Evolutionary conservation across 2,888 invertebrate species (phyloP), one percentile per base, ranked within the genome.

Genomic region (Sminthurides aquaticus): DNA sequence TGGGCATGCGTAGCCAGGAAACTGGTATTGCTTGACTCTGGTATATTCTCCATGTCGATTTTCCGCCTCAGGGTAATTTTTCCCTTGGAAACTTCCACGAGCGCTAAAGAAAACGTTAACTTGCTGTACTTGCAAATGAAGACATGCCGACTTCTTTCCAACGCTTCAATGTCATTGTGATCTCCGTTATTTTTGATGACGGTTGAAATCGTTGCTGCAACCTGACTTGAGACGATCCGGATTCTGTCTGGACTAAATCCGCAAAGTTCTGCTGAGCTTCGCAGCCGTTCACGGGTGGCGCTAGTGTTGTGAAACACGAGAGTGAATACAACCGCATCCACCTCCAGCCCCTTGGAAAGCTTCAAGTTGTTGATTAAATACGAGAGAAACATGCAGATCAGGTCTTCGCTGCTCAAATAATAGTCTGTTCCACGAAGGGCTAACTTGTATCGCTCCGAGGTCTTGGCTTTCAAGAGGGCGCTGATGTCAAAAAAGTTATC

Each of bases 41-140:
- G 52, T 52, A 52, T 5, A 20, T 52, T 52, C 20, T 52, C 52
- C 52, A 52, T 52, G 5, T 8, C 8, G 11, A 52, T 5, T 8
- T 5, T 52, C 20, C 22, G 5, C 5, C 5, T 15, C 5, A 18
- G 5, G 5, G 20, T 15, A 8, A 52, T 5, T 18, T 8, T 18
- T 20, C 52, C 52, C 11, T 52, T 20, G 3, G 5, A 15, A 20
- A 52, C 22, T 20, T 52, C 52, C 8, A 52, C 52, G 11, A 22
- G 5, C 8, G 52, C 18, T 20, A 52, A 15, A 8, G 20, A 15
- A 52, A 52, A 52, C 15, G 52, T 22, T 20, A 20, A 5, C 52
- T 52, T 52, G 22, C 20, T 20, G 20, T 52, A 52, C 18, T 52
- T 8, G 52, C 52, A 52, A 52, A 52, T 22, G 52, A 52, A 52